Base-by-base conservation (phyloP, 2,888 invertebrate species). In the Oithona nana region DNA sequence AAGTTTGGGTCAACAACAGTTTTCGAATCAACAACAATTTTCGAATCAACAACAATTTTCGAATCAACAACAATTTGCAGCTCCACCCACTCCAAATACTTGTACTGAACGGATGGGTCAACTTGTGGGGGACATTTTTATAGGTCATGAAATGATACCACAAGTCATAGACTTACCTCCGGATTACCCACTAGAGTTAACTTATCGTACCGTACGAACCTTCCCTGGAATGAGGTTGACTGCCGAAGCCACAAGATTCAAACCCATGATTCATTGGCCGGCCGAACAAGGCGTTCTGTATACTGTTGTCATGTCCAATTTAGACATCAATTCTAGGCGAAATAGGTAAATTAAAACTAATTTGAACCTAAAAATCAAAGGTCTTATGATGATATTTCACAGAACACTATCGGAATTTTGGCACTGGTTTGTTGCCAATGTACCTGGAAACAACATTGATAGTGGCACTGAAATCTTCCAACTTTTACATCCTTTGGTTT, bases 351-450 rank as follows among this genome's bases (percentile, higher is more conserved):
- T 56, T 28, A 48, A 48, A 48, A 48, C 11, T 13, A 48, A 48
- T 48, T 11, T 13, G 13, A 48, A 48, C 11, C 16, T 48, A 13
- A 13, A 16, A 13, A 16, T 13, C 11, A 20, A 24, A 8, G 11
- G 6, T 20, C 6, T 52, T 6, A 24, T 52, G 20, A 6, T 39
- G 6, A 6, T 39, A 16, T 28, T 57, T 28, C 24, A 3, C 30
- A 59, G 59, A 26, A 48, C 59, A 16, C 16, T 59, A 4, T 31
- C 59, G n/a, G 59, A 59, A 49, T 59, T 59, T 22, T 59, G 59
- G 59, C 59, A 59, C 49, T 59, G 59, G 59, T 59, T 59, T 48
- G 59, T 59, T 16, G 59, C 48, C 1, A 59, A 59, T 16, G 48
- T 59, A 11, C 39, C 39, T 2, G 59, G 49, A 2, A 28, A 59